phyloP scores from a whole-genome alignment of 2,113 vertebrate species.

The Lepidiolamprologus cunningtoni region DNA sequence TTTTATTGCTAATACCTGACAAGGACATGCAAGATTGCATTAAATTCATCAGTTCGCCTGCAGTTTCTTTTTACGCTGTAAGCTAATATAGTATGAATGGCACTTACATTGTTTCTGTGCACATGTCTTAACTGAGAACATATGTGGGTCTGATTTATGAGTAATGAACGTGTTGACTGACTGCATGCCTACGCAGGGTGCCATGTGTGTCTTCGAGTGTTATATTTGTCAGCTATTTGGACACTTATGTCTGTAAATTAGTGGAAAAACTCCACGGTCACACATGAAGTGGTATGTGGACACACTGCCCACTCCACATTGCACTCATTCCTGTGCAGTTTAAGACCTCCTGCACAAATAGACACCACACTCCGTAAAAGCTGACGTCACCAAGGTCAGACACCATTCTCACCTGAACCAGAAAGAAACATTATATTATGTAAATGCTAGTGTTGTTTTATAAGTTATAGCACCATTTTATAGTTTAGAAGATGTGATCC shows the following conservation, averaged over 20 bases:
- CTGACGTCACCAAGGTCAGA: background rate
- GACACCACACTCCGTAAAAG: background rate
- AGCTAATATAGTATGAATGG: background rate
- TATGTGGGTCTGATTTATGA: background rate
- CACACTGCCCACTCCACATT: background rate
- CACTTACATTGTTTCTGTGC: background rate
- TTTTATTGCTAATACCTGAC: background rate
- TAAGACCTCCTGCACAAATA: background rate
- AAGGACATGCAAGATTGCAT: background rate
- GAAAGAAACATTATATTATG: background rate
- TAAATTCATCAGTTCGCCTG: background rate
- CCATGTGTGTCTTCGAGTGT: background rate
- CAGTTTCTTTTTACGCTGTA: background rate
- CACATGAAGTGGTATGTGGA: background rate
- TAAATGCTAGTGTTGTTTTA: background rate
- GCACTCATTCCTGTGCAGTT: background rate
- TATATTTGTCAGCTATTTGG: conserved; percentile 1
- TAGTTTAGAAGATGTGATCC: background rate
- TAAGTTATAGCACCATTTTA: background rate
- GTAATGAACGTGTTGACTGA: background rate
- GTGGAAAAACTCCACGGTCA: background rate
- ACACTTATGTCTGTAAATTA: background rate
- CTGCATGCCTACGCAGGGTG: background rate
- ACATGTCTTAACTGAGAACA: background rate
- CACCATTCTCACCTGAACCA: background rate